These are phyloP conservation scores for Protobothrops mucrosquamatus DNA, from an alignment of 2,113 vertebrate species.

Conservation along the genomic window DNA sequence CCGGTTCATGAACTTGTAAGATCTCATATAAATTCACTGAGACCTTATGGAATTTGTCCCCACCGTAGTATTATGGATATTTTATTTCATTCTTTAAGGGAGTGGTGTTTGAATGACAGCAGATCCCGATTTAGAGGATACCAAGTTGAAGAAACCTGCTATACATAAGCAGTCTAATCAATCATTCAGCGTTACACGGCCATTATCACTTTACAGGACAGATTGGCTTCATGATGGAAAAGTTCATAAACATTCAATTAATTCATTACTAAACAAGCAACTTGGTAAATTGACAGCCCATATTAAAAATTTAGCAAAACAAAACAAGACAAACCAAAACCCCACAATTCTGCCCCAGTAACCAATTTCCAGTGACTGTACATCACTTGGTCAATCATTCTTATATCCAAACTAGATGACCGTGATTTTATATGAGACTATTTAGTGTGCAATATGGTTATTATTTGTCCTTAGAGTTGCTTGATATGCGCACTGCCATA, in stretches of 20 bases:
- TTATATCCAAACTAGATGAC: not conserved
- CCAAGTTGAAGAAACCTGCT: not conserved
- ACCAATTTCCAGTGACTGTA: not conserved
- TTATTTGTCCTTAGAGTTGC: not conserved
- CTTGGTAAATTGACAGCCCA: not conserved
- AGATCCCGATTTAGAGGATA: not conserved
- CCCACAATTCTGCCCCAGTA: not conserved
- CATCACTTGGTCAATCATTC: not conserved
- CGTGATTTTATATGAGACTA: not conserved
- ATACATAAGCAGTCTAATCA: not conserved
- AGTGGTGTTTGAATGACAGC: no score
- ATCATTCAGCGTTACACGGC: not conserved
- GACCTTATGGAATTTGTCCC: not conserved
- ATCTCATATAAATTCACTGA: not conserved
- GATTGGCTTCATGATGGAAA: constrained; percentile 35
- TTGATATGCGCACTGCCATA: not conserved
- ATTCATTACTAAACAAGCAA: not conserved
- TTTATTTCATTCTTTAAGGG: not conserved
- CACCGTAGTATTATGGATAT: not conserved
- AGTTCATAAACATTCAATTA: constrained; percentile 42
- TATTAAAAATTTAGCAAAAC: not conserved
- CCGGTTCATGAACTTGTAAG: not conserved
- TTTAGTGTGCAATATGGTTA: not conserved
- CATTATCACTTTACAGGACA: not conserved
- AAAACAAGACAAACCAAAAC: not conserved